phyloP scores from a whole-genome alignment of 2,888 invertebrate genomes.

The Coecobrya sp. region DNA sequence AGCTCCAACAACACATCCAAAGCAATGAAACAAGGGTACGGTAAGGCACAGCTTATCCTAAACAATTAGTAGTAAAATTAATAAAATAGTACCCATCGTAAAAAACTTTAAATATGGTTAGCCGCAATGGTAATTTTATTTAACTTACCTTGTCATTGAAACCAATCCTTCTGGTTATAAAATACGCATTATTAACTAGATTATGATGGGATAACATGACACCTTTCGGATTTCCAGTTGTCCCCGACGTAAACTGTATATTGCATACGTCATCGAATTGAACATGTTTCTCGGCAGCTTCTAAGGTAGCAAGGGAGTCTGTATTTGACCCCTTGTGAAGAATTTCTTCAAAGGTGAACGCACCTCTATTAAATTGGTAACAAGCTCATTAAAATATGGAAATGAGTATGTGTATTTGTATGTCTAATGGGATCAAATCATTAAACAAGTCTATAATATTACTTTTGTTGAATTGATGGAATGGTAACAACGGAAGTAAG shows the following conservation, averaged over 20 bases:
- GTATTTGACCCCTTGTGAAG: constrained; percentile 88
- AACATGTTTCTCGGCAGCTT: constrained; percentile 89
- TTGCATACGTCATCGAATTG: constrained; percentile 92
- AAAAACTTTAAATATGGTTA: too few relatives aligned
- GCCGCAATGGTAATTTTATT: not conserved
- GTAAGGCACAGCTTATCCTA: constrained; percentile 85
- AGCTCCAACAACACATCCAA: constrained; percentile 91
- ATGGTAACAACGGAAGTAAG: constrained; percentile 68
- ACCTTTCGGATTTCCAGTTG: constrained; percentile 88
- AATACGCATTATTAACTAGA: constrained; percentile 89
- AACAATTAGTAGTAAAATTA: constrained; percentile 14
- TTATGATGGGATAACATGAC: constrained; percentile 88
- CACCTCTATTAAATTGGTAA: constrained; percentile 88
- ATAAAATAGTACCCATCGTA: too few relatives aligned
- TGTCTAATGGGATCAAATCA: too few relatives aligned
- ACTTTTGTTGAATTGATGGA: constrained; percentile 83
- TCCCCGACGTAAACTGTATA: constrained; percentile 94
- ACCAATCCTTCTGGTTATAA: constrained; percentile 87
- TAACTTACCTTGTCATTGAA: constrained; percentile 78
- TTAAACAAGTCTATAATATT: too few relatives aligned
- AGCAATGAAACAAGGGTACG: constrained; percentile 95
- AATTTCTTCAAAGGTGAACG: constrained; percentile 88
- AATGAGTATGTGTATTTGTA: too few relatives aligned
- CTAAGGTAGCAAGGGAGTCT: constrained; percentile 87
- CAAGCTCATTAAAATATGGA: too few relatives aligned